phyloP scores from a whole-genome alignment of 2,888 invertebrate species.

The Anthophora plumipes region DNA sequence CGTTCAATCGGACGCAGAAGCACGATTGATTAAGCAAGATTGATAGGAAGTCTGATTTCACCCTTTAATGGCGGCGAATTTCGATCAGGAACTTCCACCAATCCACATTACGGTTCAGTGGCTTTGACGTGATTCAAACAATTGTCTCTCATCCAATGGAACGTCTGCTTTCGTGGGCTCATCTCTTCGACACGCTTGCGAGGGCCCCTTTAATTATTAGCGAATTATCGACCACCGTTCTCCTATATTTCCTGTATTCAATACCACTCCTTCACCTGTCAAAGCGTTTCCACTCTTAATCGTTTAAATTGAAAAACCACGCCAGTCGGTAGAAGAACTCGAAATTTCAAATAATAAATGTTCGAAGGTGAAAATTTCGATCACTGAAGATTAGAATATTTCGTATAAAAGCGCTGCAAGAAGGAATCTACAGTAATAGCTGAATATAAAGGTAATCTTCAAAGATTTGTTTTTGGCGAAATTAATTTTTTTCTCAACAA shows the following conservation, averaged over 20 bases:
- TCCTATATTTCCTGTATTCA: conserved; percentile 2
- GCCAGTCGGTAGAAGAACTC: background rate
- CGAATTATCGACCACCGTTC: background rate
- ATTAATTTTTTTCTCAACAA: too few species aligned
- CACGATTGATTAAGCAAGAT: background rate
- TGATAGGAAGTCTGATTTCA: conserved; percentile 11
- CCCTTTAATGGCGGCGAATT: conserved; percentile 23
- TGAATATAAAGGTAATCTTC: too few species aligned
- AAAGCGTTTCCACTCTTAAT: background rate
- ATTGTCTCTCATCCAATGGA: background rate
- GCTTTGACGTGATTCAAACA: conserved; percentile 10
- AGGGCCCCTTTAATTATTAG: conserved; percentile 1
- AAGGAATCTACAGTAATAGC: too few species aligned
- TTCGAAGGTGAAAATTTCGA: too few species aligned
- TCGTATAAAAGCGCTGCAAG: too few species aligned
- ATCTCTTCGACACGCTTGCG: background rate
- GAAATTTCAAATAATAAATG: background rate
- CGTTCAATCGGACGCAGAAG: background rate
- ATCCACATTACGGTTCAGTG: conserved; percentile 1
- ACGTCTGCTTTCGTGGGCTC: background rate
- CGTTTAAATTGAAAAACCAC: background rate
- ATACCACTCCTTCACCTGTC: background rate
- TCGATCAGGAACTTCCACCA: conserved; percentile 21
- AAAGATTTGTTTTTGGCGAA: too few species aligned
- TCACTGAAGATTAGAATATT: too few species aligned